Base-by-base conservation (phyloP, 92 coral and sea anemone genomes). In the Metridium senile region DNA sequence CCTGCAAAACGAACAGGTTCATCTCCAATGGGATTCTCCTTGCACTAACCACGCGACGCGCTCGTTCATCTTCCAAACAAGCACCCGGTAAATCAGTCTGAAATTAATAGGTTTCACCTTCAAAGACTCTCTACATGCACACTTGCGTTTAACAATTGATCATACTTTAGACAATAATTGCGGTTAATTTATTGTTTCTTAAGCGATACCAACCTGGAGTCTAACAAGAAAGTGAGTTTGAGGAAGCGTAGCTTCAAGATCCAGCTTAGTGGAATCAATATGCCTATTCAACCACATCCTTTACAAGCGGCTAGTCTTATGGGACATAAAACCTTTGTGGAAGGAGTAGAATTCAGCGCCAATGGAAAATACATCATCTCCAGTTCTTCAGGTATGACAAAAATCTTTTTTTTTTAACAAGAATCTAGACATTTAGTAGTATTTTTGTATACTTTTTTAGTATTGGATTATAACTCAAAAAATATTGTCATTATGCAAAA, bases 281-380 rank as follows among this genome's bases (percentile, higher is more conserved):
- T 81, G 89, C 89, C 92, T 6, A 76, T 66, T 53, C 68, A 46
- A 16, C 68, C 82, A 9, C 98, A 93, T 68, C 94, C 92, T 16
- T 82, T 93, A 49, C 85, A 86, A 70, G 98, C 98, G 10, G 98
- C 98, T 3, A 83, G 93, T 23, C 81, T 94, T 51, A 32, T 86
- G 46, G 98, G 98, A 58, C 97, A 89, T 71, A 88, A 93, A 49
- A 79, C 94, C 61, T 89, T 89, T 62, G 92, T 94, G 9, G 98
- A 94, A 66, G 98, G 98, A 65, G 97, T 93, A 0, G 92, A 92
- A 39, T 94, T 94, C 78, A 94, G 97, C 74, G 86, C 90, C 62
- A 94, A 94, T 74, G 98, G 98, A 39, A 94, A 92, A 74, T 94
- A 94, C 73, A 89, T 94, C n/a, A 85, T 94, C 51, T 94, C 98